Percentiles rank a stretch among this genome's conserved stretches.
These are phyloP conservation scores for Ommatoiulus sabulosus DNA, from an alignment of 2,888 invertebrate genomes.

Conservation along the genomic window DNA sequence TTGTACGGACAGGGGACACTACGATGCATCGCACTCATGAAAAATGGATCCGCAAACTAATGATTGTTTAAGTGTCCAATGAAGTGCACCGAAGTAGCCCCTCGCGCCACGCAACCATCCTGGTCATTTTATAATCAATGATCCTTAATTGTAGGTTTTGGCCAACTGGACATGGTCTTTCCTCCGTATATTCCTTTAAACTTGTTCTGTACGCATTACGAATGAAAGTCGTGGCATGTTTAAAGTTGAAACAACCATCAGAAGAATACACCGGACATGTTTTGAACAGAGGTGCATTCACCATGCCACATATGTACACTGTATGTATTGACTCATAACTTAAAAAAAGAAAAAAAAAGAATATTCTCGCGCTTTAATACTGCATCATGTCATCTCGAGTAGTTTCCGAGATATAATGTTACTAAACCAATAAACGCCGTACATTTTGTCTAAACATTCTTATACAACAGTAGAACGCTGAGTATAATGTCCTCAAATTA, in stretches of 20 bases:
- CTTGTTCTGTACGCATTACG: neutral
- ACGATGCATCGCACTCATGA: conserved; percentile 23
- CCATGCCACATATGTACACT: too few species aligned
- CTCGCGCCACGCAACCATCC: neutral
- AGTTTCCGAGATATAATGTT: too few species aligned
- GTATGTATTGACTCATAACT: neutral
- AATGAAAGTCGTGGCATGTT: neutral
- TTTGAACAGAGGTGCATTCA: too few species aligned
- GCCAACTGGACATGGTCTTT: neutral
- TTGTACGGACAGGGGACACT: conserved; percentile 36
- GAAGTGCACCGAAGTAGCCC: conserved; percentile 37
- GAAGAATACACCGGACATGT: too few species aligned
- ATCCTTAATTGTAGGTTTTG: conserved; percentile 32
- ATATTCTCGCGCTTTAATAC: too few species aligned
- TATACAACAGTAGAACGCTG: too few species aligned
- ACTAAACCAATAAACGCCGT: too few species aligned
- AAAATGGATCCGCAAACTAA: conserved; percentile 38
- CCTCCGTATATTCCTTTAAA: neutral
- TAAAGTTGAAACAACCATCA: neutral
- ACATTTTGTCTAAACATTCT: too few species aligned
- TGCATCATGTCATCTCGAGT: too few species aligned
- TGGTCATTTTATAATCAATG: conserved; percentile 37
- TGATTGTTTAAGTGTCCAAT: conserved; percentile 45
- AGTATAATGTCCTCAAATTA: too few species aligned
- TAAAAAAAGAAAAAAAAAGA: too few species aligned